Percentiles rank a stretch among this genome's conserved stretches.
phyloP scores from a whole-genome alignment of 1,140 invertebrate species.

The Galleria mellonella region DNA sequence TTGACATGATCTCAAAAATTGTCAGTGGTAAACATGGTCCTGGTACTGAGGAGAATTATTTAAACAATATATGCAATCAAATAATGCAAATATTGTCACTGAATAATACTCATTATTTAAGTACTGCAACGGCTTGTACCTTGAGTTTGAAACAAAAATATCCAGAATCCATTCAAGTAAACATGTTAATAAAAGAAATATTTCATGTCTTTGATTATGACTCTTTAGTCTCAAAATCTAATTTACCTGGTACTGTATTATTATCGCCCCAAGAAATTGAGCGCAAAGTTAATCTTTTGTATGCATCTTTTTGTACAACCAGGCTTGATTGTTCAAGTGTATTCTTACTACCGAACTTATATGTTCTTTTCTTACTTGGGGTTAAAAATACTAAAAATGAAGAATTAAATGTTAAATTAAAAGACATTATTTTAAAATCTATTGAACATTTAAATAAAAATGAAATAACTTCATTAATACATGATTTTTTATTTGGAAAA shows the following conservation, averaged over 20 bases:
- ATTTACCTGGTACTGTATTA: conserved; percentile 49
- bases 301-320: conserved; percentile 48
- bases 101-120: conserved; percentile 60
- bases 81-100: conserved; percentile 63
- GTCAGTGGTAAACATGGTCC: conserved; percentile 75
- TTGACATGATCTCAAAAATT: conserved; percentile 79
- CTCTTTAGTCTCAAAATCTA: conserved; percentile 20
- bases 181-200: conserved; percentile 61
- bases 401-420: conserved; percentile 44
- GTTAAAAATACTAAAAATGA: conserved; percentile 35
- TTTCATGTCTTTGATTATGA: conserved; percentile 55
- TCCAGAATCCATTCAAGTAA: conserved; percentile 47
- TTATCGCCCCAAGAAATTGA: conserved; percentile 59
- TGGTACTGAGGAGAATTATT: conserved; percentile 73
- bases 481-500: conserved; percentile 37
- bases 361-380: conserved; percentile 45
- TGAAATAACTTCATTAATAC: conserved; percentile 22
- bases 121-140: conserved; percentile 74
- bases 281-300: conserved; percentile 57
- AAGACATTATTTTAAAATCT: conserved; percentile 51
- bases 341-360: conserved; percentile 41
- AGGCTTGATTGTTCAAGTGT: conserved; percentile 36
- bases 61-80: conserved; percentile 70
- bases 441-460: conserved; percentile 34
- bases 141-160: conserved; percentile 72